phyloP scores from a whole-genome alignment of 2,113 vertebrate species.

The Hystrix cristata region DNA sequence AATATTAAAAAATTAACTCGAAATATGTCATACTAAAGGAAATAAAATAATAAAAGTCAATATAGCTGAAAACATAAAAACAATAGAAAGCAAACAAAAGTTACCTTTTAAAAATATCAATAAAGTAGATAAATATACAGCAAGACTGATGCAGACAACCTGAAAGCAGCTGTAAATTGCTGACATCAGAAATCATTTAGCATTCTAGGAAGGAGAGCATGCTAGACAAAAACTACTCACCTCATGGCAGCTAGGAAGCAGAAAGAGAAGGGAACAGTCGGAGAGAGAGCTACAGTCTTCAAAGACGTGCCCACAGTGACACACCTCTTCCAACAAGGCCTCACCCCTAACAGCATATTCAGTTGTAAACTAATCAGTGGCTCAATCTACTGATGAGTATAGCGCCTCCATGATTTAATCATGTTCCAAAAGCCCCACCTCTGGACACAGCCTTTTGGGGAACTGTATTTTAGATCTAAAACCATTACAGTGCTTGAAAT shows the following conservation, averaged over 20 bases:
- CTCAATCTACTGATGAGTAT: too few relatives aligned
- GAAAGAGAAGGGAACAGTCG: neutral
- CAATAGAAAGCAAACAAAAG: neutral
- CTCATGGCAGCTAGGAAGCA: neutral
- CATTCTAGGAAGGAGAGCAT: neutral
- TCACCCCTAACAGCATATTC: too few relatives aligned
- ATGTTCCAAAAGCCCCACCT: too few relatives aligned
- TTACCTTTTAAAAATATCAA: neutral
- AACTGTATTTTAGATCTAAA: too few relatives aligned
- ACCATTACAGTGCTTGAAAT: conserved; percentile 27
- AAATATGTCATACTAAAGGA: neutral
- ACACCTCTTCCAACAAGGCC: too few relatives aligned
- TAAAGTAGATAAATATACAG: neutral
- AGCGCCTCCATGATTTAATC: too few relatives aligned
- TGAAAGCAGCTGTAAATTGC: neutral
- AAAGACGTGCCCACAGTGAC: too few relatives aligned
- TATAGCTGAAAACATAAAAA: neutral
- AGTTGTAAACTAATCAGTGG: too few relatives aligned
- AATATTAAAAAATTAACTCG: neutral
- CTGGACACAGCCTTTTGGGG: too few relatives aligned
- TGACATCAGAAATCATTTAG: neutral
- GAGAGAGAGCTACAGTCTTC: too few relatives aligned
- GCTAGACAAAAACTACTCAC: neutral
- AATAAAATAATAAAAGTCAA: neutral
- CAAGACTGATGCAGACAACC: too few relatives aligned